phyloP scores from a whole-genome alignment of 2,113 vertebrate genomes.

The chimpanzee (Pan troglodytes) region NHGRI_mPanTro3-v2.1_pri NC_072408.2:49348501-49349000 shows the following conservation, averaged over 20 bases:
- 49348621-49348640: background rate
- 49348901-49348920: background rate
- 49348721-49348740: background rate
- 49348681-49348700: background rate
- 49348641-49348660: background rate
- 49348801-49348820: background rate
- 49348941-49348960: background rate
- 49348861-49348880: background rate
- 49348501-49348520: background rate
- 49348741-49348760: background rate
- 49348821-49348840: background rate
- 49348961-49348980: background rate
- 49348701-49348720: background rate
- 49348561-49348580: background rate
- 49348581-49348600: background rate
- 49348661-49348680: background rate
- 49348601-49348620: background rate
- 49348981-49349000: background rate
- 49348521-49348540: background rate
- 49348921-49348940: background rate
- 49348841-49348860: background rate
- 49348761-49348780: background rate
- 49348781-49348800: background rate
- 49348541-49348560: background rate
- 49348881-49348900: background rate